Evolutionary conservation across 2,113 vertebrate genomes (phyloP).

Genomic region (Odobenus rosmarus): DNA sequence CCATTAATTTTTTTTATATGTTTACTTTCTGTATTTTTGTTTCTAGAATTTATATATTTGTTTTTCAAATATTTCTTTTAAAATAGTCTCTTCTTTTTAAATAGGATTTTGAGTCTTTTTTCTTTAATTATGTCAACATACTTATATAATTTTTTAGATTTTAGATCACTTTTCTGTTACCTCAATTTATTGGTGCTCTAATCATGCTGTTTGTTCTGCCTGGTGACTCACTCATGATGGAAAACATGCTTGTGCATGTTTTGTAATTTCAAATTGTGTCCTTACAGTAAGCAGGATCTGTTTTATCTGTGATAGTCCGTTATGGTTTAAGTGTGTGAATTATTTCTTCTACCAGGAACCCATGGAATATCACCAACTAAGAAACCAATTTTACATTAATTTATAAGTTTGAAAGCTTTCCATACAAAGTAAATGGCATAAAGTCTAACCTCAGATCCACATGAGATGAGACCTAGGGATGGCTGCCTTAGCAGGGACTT

Average conservation of each 20-base stretch:
- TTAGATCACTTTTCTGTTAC: not conserved
- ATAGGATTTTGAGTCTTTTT: not conserved
- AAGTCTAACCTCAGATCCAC: not conserved
- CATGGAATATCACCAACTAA: not conserved
- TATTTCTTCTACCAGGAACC: not conserved
- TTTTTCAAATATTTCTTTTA: not conserved
- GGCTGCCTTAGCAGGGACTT: not conserved
- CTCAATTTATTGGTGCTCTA: not conserved
- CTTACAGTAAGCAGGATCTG: not conserved
- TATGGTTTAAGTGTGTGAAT: not conserved
- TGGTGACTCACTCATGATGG: not conserved
- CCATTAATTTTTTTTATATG: not conserved
- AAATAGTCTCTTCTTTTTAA: not conserved
- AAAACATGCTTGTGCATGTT: not conserved
- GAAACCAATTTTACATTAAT: not conserved
- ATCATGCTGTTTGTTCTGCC: not conserved
- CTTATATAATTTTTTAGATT: not conserved
- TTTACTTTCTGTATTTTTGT: not conserved
- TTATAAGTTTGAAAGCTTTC: not conserved
- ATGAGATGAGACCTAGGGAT: not conserved
- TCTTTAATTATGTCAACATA: not conserved
- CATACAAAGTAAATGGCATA: not conserved
- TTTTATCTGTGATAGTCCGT: not conserved
- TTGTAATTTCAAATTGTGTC: not conserved
- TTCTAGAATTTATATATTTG: not conserved